Evolutionary conservation across 2,888 invertebrate genomes (phyloP), one percentile per base, ranked within the genome.

Genomic region (Pollenia griseotomentosa): DNA sequence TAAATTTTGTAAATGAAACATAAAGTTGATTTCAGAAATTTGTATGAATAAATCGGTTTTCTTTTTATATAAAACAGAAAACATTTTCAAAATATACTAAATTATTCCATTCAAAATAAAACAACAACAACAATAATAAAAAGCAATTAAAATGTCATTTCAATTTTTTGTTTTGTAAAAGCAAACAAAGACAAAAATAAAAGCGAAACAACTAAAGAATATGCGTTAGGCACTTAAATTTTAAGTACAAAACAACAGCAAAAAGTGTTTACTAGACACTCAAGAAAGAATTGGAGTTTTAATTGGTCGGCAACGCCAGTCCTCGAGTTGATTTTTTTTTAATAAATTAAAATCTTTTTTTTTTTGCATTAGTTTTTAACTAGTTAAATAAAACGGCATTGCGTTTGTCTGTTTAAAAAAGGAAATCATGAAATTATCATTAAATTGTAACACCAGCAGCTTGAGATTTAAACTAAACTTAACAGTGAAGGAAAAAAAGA

Each of bases 111-210:
- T 61, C 68, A 65, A 79, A 59, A 61, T 33, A 33, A 2, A 61
- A 8, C 16, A 53, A 53, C 3, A 53, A 77, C 16, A 53, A 57
- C 11, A 51, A 63, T 48, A 57, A 84, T 74, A 33, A 33, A 68
- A 84, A 79, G 51, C 79, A 79, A 79, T 84, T 84, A 79, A 84
- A 74, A 74, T 79, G 74, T 70, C 84, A 84, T 84, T 79, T 55
- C 9, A 42, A 68, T 12, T 70, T 66, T 78, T 33, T 6, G 33
- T 33, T 6, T 33, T 33, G 33, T 33, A 33, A 66, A 59, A 65
- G 61, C 65, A 77, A 68, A 77, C 53, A 59, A 53, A 59, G 46
- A 16, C 33, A 33, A 33, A 6, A 33, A 33, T 33, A 23, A 57
- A 46, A 9, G 16, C 19, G 53, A 14, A 9, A 33, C 33, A 42